Evolutionary conservation across 2,113 vertebrate genomes (phyloP).

Genomic region (Mormyrus iriodes): DNA sequence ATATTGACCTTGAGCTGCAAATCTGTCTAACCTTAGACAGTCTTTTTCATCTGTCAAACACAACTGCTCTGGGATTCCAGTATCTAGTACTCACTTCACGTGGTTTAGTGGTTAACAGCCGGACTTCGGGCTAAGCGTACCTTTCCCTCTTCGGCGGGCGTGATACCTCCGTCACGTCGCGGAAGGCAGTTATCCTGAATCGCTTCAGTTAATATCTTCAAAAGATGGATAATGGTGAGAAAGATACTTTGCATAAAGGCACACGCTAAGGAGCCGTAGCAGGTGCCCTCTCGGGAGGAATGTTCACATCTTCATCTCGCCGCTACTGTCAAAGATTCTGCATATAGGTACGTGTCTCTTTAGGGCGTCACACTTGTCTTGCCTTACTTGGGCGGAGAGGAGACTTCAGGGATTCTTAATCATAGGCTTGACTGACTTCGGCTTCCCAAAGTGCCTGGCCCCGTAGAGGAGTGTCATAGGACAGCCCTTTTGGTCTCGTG

Average conservation of each 20-base stretch:
- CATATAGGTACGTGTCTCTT: background rate
- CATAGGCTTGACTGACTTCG: background rate
- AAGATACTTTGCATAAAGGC: background rate
- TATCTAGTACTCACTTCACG: background rate
- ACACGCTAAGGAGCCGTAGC: background rate
- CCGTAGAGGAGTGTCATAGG: background rate
- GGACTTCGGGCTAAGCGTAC: background rate
- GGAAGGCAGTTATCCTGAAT: background rate
- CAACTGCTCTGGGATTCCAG: background rate
- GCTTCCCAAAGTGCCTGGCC: background rate
- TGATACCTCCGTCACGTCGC: background rate
- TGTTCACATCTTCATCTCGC: background rate
- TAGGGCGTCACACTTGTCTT: background rate
- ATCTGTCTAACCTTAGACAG: background rate
- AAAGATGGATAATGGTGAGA: background rate
- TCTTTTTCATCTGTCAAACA: background rate
- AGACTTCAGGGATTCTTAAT: background rate
- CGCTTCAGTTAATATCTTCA: conserved; percentile 3
- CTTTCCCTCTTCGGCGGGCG: background rate
- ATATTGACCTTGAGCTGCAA: background rate
- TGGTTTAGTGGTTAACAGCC: background rate
- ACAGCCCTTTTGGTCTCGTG: background rate
- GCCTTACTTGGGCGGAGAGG: background rate
- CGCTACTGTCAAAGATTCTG: background rate
- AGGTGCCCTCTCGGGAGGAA: background rate